Evolutionary conservation across 1,140 invertebrate species (phyloP), one percentile per base, ranked within the genome.

Genomic region (Venustaconcha ellipsiformis): DNA sequence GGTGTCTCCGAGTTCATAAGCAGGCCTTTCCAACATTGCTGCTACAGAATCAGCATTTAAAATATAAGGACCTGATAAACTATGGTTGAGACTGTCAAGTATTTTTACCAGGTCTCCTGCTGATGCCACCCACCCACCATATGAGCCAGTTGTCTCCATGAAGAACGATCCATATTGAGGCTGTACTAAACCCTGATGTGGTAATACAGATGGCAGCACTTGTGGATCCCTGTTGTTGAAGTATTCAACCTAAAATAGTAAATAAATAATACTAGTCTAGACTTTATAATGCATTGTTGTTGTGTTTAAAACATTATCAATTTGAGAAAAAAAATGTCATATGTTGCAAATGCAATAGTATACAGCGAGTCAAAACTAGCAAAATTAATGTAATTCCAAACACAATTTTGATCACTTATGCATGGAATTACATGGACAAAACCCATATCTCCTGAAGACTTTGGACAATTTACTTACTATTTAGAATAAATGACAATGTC

Each of bases 161-260:
- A 74, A 69, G 71, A 87, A 83, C 14, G 79, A 83, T 13, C 87
- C 86, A 79, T 87, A 88, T 58, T 87, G 86, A n/a, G 87, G 79
- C 5, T 74, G 63, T 0, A 84, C 82, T 23, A 70, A 55, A 5
- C 74, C 78, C 26, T 84, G 70, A 18, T 66, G 58, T 4, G 74
- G 76, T 57, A 82, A 78, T 30, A 85, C 57, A 15, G 84, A 84
- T 0, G 69, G 30, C 14, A 74, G 72, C 13, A 80, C 18, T n/a
- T 57, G 30, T 30, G 80, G 79, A 5, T 80, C 81, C 57, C 72
- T 72, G 69, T 85, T 84, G 66, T 82, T 82, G 76, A 76, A 89
- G 78, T 89, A 89, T 64, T 87, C 80, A 6, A 85, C 86, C 88
- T 89, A 73, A n/a, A 58, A 67, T 23, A 64, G 68, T 26, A 48